Percentiles rank a stretch among this genome's conserved stretches.
phyloP scores from a whole-genome alignment of 2,797 vertebrate genomes.

The Cynodonichthys magdalenae region DNA sequence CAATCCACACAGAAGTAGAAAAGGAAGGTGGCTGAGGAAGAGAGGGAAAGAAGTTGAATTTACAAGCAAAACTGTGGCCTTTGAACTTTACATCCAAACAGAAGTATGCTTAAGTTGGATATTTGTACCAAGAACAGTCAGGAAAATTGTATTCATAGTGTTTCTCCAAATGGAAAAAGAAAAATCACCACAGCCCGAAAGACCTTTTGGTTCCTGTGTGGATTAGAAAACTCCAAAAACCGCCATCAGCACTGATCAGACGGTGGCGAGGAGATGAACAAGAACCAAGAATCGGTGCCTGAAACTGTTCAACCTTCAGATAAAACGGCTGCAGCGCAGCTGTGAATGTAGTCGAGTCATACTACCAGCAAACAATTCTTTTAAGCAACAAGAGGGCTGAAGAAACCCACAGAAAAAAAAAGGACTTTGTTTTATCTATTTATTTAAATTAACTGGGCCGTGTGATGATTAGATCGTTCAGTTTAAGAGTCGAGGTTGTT shows the following conservation, averaged over 20 bases:
- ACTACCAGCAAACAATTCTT: conserved; percentile 64
- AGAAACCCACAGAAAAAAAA: conserved; percentile 35
- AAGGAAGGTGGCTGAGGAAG: conserved; percentile 72
- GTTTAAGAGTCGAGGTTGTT: conserved; percentile 30
- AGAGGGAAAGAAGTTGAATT: conserved; percentile 14
- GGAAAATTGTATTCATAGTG: conserved; percentile 12
- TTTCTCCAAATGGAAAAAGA: not conserved
- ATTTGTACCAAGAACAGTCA: conserved; percentile 2
- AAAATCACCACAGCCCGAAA: not conserved
- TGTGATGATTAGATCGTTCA: conserved; percentile 20
- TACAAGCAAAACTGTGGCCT: conserved; percentile 1
- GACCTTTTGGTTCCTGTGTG: conserved; percentile 18
- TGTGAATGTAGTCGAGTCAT: conserved; percentile 71
- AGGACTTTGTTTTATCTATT: conserved; percentile 29
- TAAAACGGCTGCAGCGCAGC: conserved; percentile 66
- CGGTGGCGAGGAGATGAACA: conserved; percentile 22
- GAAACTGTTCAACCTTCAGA: conserved; percentile 61
- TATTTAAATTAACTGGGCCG: conserved; percentile 27
- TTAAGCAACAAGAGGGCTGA: conserved; percentile 44
- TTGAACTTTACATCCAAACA: conserved; percentile 21
- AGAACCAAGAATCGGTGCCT: conserved; percentile 67
- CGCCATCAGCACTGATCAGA: conserved; percentile 12
- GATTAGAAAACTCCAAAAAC: conserved; percentile 16
- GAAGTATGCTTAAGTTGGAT: not conserved
- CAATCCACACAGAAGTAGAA: conserved; percentile 58